These are phyloP conservation scores for Penaeus indicus DNA, from an alignment of 1,140 invertebrate genomes.

Conservation along the genomic window DNA sequence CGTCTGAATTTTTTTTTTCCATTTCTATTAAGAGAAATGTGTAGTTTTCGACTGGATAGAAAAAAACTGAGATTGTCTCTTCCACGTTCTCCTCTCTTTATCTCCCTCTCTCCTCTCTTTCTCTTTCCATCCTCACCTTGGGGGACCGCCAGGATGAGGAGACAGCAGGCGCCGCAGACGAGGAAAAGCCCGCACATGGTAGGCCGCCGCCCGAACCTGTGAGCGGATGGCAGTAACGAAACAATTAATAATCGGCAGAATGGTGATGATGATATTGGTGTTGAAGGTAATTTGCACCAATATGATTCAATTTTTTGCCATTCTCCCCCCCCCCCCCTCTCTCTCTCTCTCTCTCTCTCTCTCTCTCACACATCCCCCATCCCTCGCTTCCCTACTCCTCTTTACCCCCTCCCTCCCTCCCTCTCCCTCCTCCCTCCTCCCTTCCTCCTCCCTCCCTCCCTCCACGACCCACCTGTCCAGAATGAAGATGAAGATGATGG, in stretches of 20 bases:
- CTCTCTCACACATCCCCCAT: background rate
- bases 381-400: background rate
- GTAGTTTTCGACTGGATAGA: no score
- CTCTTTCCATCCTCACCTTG: background rate
- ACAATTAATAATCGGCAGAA: background rate
- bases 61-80: background rate
- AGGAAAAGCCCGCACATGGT: background rate
- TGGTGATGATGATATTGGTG: no score
- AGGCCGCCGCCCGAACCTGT: background rate
- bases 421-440: background rate
- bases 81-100: background rate
- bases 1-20: no score
- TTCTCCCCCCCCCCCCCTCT: background rate
- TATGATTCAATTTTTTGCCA: background rate
- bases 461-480: slow-evolving; percentile 36
- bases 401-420: background rate
- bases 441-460: background rate
- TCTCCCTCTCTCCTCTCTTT: background rate
- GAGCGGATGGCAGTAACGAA: background rate
- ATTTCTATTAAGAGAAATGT: no score
- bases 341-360: background rate
- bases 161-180: background rate
- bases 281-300: no score
- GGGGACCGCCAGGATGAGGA: background rate
- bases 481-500: slow-evolving; percentile 34